Evolutionary conservation across 2,113 vertebrate species (phyloP).

Genomic region (Gallinago media): DNA sequence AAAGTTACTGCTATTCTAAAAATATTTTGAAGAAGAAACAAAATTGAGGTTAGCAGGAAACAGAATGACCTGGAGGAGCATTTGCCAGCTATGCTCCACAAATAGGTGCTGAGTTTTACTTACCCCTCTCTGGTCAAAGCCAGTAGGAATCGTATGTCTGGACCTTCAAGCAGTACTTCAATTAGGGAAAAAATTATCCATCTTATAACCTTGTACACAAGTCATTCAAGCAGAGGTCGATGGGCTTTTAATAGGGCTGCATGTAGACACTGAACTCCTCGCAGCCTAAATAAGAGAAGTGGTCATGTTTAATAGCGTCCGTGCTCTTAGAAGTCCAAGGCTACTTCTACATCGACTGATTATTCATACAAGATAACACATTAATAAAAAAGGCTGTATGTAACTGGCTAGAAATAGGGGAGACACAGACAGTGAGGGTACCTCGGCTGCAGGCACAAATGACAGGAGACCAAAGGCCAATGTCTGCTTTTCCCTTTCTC

Average conservation of each 20-base stretch:
- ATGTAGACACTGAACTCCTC: not conserved
- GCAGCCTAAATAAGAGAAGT: not conserved
- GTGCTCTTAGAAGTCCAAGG: not conserved
- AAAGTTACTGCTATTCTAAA: constrained; percentile 1
- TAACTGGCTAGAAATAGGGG: not conserved
- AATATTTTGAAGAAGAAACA: not conserved
- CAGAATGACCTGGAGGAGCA: not conserved
- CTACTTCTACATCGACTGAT: not conserved
- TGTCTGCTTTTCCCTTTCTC: not conserved
- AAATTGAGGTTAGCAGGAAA: not conserved
- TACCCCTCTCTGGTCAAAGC: not conserved
- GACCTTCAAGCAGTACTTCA: not conserved
- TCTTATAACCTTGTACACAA: not conserved
- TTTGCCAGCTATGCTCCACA: not conserved
- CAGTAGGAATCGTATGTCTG: not conserved
- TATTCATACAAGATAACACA: not conserved
- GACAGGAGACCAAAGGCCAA: not conserved
- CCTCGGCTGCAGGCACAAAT: not conserved
- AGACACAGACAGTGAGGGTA: not conserved
- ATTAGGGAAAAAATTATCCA: not conserved
- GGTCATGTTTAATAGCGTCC: not conserved
- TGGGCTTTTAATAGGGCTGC: not conserved
- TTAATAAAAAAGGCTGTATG: not conserved
- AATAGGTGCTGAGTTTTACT: not conserved
- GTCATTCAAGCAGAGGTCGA: not conserved